Conservation (phyloP, 2,113 vertebrate species). For the Pristiophorus japonicus region DNA sequence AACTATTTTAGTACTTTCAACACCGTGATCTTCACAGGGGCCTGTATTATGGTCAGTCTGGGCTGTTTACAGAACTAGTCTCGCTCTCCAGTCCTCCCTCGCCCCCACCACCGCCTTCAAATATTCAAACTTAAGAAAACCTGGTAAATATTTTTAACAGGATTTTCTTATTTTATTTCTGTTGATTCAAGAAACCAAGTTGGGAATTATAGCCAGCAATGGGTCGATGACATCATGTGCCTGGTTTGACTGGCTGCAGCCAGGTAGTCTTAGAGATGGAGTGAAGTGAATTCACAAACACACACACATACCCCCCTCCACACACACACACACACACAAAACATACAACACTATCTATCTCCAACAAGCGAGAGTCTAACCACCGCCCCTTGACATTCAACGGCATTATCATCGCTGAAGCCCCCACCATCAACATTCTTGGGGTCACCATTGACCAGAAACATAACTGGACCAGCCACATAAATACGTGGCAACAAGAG, state of each 20-base stretch:
- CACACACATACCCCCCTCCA: no score
- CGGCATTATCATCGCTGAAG: no score
- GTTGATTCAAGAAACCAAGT: conserved; percentile 9
- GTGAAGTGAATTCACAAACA: not conserved
- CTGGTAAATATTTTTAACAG: conserved; percentile 21
- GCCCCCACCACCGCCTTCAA: not conserved
- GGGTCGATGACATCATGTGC: not conserved
- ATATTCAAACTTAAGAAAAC: conserved; percentile 2
- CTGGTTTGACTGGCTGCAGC: not conserved
- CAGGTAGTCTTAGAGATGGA: not conserved
- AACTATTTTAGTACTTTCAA: conserved; percentile 20
- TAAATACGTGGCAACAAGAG: no score
- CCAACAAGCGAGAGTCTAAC: no score
- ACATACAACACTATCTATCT: not conserved
- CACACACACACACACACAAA: not conserved
- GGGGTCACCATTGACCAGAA: no score
- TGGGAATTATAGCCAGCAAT: not conserved
- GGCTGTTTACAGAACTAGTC: not conserved
- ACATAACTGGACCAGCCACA: no score
- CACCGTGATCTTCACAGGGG: not conserved
- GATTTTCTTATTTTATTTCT: conserved; percentile 5
- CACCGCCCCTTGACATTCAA: no score
- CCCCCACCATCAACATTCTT: no score
- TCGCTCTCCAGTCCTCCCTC: not conserved
- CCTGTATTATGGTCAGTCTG: not conserved